phyloP scores from a whole-genome alignment of 2,797 vertebrate genomes.

The Lophotriccus pileatus region DNA sequence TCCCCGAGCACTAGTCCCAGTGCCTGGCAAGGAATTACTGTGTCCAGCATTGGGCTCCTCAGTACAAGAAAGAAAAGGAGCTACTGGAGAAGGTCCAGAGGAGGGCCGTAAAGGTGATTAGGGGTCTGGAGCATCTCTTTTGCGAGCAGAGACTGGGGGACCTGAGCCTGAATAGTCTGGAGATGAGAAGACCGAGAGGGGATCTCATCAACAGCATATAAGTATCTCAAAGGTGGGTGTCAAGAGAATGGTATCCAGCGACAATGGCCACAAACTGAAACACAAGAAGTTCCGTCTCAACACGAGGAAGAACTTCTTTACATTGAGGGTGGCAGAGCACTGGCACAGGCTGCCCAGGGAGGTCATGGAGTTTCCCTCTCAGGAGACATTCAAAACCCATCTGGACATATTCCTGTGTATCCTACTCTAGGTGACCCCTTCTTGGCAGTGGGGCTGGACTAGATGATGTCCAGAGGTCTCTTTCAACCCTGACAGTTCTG shows the following conservation, averaged over 20 bases:
- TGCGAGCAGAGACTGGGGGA: not conserved
- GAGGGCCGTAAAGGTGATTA: not conserved
- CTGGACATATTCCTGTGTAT: not conserved
- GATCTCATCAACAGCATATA: no score
- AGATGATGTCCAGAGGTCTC: not conserved
- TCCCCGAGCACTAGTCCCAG: no score
- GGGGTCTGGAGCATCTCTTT: not conserved
- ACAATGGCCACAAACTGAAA: not conserved
- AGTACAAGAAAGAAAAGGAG: not conserved
- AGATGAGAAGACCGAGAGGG: not conserved
- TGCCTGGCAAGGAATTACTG: no score
- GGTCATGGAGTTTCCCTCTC: not conserved
- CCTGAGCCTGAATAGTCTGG: not conserved
- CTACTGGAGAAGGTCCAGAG: not conserved
- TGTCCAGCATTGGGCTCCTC: not conserved
- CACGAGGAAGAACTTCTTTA: not conserved
- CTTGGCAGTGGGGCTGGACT: not conserved
- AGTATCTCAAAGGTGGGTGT: not conserved
- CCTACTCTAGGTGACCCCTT: not conserved
- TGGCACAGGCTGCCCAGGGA: not conserved
- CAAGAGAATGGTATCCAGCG: not conserved
- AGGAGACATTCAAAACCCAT: not conserved
- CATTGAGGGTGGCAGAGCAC: not conserved
- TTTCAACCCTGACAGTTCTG: not conserved
- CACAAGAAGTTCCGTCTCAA: not conserved